phyloP scores from a whole-genome alignment of 2,113 vertebrate species.

The Tyto alba region DNA sequence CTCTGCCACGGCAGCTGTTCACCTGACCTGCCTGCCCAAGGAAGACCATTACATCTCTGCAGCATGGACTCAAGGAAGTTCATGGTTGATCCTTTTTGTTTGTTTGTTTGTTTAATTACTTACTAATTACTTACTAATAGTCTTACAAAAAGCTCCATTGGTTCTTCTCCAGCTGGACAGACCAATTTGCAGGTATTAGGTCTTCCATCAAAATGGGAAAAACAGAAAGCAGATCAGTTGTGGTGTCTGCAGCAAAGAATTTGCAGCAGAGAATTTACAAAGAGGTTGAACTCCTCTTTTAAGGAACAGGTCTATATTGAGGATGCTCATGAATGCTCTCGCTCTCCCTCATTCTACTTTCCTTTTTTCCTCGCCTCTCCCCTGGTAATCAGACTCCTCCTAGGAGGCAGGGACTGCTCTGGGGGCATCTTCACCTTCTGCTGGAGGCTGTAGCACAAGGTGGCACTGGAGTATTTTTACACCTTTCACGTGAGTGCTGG shows the following conservation, averaged over 20 bases:
- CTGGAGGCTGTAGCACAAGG: not conserved
- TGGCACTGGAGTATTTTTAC: constrained; percentile 46
- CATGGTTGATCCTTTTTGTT: not conserved
- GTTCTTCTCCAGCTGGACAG: not conserved
- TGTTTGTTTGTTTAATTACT: not conserved
- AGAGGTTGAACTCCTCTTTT: not conserved
- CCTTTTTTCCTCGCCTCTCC: not conserved
- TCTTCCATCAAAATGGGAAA: not conserved
- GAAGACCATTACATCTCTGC: not conserved
- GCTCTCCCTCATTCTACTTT: not conserved
- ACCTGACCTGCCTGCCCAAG: not conserved
- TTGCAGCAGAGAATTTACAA: not conserved
- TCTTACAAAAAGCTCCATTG: not conserved
- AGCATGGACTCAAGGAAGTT: not conserved
- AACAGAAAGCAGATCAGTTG: not conserved
- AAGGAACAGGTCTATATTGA: not conserved
- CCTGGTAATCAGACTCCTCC: not conserved
- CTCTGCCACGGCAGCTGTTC: not conserved
- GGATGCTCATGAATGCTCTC: not conserved
- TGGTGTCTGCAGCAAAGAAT: not conserved
- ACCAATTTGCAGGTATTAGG: not conserved
- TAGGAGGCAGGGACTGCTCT: not conserved
- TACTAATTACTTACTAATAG: not conserved
- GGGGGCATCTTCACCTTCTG: not conserved
- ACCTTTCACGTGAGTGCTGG: not conserved